phyloP scores from a whole-genome alignment of 2,888 invertebrate species.

The Cepaea hortensis region DNA sequence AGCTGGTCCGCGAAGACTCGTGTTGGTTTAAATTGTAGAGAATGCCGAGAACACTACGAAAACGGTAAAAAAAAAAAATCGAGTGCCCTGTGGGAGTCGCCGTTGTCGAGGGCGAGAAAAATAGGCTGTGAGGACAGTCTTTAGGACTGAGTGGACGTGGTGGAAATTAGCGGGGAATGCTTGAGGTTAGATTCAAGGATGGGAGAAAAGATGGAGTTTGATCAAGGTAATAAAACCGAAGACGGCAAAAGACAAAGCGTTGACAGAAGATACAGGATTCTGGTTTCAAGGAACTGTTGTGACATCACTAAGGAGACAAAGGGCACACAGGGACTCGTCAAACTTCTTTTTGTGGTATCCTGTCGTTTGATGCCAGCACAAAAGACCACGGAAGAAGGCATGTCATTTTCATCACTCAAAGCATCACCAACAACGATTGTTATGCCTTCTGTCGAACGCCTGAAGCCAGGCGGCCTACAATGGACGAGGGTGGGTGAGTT shows the following conservation, averaged over 20 bases:
- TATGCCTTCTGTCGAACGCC: neutral
- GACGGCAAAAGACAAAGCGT: neutral
- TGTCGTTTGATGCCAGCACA: constrained; percentile 2
- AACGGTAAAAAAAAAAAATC: neutral
- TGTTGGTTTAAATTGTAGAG: neutral
- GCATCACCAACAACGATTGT: neutral
- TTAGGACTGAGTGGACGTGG: neutral
- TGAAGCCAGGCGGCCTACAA: neutral
- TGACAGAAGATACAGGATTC: neutral
- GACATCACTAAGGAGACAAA: neutral
- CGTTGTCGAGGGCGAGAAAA: constrained; percentile 1
- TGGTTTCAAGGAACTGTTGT: no score
- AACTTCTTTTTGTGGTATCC: neutral
- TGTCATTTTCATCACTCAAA: neutral
- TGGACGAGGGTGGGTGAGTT: neutral
- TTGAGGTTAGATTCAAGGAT: neutral
- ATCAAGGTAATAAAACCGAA: neutral
- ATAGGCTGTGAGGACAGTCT: neutral
- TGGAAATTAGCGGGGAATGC: neutral
- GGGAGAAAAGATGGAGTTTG: neutral
- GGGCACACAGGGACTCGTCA: neutral
- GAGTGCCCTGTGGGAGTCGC: neutral
- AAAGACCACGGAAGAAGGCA: neutral
- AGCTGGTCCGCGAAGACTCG: neutral
- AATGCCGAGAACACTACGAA: neutral